Conservation (phyloP, 2,888 invertebrate genomes). For the Limnephilus auricula region DNA sequence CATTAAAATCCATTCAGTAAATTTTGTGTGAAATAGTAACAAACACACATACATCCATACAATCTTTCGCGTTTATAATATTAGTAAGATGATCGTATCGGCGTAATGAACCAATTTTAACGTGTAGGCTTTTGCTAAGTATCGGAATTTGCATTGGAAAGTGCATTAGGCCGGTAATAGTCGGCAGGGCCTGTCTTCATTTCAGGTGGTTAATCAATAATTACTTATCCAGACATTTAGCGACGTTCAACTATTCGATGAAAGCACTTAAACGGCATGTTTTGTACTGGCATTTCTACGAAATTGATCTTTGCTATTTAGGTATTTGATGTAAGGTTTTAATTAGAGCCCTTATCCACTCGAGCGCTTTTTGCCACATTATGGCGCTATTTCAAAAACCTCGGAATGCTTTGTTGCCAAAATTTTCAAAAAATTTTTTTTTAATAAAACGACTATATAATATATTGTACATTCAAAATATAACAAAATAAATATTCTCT, state of each 20-base stretch:
- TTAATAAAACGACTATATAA: no score
- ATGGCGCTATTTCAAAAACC: no score
- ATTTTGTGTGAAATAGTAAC: no score
- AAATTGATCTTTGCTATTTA: background rate
- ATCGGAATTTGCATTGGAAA: background rate
- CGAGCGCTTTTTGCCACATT: no score
- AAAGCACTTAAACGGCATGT: background rate
- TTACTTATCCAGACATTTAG: background rate
- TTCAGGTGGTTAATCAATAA: background rate
- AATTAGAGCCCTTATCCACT: background rate
- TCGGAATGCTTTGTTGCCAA: no score
- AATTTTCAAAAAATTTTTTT: no score
- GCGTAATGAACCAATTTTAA: background rate
- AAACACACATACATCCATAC: no score
- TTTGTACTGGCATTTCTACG: background rate
- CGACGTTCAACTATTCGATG: background rate
- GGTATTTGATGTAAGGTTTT: background rate
- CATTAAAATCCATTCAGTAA: no score
- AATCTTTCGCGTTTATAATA: no score
- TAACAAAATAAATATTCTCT: no score
- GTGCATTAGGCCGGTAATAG: background rate
- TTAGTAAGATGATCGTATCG: no score
- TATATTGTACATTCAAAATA: no score
- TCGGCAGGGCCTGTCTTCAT: background rate
- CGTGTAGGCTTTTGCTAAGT: background rate